Base-by-base conservation (phyloP, 2,113 vertebrate species). In the Mesoclemmys tuberculata region DNA sequence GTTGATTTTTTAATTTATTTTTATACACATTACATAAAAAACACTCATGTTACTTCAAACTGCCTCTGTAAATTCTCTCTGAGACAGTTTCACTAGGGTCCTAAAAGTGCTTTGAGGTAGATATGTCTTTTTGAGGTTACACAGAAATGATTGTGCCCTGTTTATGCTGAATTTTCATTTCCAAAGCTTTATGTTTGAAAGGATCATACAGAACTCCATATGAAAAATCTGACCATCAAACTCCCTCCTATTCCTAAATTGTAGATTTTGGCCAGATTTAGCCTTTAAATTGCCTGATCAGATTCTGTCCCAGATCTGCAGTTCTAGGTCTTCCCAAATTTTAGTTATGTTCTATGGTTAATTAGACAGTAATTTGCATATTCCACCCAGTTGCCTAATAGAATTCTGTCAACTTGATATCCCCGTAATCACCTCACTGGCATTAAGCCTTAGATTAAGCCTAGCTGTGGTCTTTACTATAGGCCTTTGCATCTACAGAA, bases 371-470 rank as follows among this genome's bases (percentile, higher is more conserved):
- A 2, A 58, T 96, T 94, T 95, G 35, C 74, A 92, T 91, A 94
- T 86, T 77, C 96, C 64, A 93, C n/a, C 64, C 16, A 93, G 93
- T 92, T 94, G 75, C 21, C 41, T 90, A 86, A 95, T 89, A 93
- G 92, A 85, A 91, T 52, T 88, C 31, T 93, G 84, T 94, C 51
- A 61, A 94, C 82, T 41, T 22, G 16, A 88, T 93, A 94, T 81
- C 21, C 27, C 82, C 88, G 8, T 48, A 84, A 64, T 68, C 90
- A 4, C 1, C 87, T 91, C 86, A 52, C 52, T 86, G 79, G 16
- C 90, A 44, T 19, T 94, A 83, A 94, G 9, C 13, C 71, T 5
- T 54, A 71, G 38, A 78, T 89, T 85, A 96, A 87, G 84, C 85
- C 52, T 87, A 80, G 41, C 14, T 82, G n/a, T 74, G 22, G 6